Conservation (phyloP, 2,797 vertebrate species). For the Anguilla marmorata region DNA sequence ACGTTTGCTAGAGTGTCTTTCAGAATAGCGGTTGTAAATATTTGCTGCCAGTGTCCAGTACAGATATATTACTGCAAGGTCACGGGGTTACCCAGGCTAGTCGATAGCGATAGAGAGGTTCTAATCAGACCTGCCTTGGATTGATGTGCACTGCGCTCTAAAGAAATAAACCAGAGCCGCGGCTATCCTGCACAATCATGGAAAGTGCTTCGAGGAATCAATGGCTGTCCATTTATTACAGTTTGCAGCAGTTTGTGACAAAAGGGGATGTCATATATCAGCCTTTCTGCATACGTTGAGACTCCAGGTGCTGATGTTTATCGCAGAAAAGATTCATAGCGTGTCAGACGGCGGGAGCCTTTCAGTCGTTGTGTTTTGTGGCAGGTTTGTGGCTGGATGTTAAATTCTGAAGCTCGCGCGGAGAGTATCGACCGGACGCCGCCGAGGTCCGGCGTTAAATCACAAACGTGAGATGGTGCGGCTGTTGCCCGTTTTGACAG, state of each 20-base stretch:
- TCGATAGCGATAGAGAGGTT: neutral
- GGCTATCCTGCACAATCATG: neutral
- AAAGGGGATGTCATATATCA: neutral
- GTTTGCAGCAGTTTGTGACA: neutral
- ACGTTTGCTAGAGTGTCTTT: neutral
- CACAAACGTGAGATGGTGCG: conserved; percentile 51
- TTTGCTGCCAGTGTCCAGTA: neutral
- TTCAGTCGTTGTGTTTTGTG: neutral
- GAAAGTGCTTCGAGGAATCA: conserved; percentile 9
- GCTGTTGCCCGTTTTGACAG: conserved; percentile 71
- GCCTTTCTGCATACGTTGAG: neutral
- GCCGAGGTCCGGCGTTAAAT: conserved; percentile 42
- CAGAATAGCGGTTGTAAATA: neutral
- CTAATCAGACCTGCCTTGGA: neutral
- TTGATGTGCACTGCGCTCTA: conserved; percentile 1
- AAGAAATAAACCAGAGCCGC: neutral
- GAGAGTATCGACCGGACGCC: conserved; percentile 23
- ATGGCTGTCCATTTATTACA: conserved; percentile 1
- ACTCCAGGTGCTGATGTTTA: neutral
- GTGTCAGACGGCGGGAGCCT: neutral
- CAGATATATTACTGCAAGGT: neutral
- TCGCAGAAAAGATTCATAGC: neutral
- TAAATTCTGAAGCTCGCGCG: conserved; percentile 37
- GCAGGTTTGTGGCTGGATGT: neutral
- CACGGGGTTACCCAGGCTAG: neutral